phyloP scores from a whole-genome alignment of 2,113 vertebrate genomes.

The Crotalus tigris region DNA sequence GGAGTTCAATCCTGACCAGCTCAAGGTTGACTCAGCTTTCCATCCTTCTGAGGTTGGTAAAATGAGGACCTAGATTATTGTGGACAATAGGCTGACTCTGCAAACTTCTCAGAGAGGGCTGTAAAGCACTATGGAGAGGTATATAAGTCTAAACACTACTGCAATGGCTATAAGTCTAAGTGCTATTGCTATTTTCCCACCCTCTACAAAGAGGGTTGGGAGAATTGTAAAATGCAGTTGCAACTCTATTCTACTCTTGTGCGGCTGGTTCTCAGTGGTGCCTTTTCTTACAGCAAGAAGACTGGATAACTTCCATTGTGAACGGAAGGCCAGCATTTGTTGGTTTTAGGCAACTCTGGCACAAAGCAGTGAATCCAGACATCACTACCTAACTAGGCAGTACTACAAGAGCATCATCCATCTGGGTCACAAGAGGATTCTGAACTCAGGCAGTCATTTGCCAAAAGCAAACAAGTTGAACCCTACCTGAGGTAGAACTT shows the following conservation, averaged over 20 bases:
- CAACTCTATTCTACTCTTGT: not conserved
- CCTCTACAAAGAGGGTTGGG: not conserved
- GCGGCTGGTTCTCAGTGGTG: not conserved
- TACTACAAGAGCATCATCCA: not conserved
- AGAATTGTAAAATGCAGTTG: not conserved
- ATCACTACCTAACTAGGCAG: not conserved
- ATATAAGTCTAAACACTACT: too few relatives aligned
- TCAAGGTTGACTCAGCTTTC: too few relatives aligned
- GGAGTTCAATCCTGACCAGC: too few relatives aligned
- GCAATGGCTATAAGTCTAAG: too few relatives aligned
- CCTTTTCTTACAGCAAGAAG: not conserved
- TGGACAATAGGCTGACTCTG: too few relatives aligned
- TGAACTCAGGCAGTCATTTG: not conserved
- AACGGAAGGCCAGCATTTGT: not conserved
- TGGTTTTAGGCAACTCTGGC: not conserved
- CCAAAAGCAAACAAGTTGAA: not conserved
- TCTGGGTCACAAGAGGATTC: not conserved
- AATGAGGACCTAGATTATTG: too few relatives aligned
- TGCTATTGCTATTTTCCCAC: too few relatives aligned
- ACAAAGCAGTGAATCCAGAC: not conserved
- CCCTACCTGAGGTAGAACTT: constrained; percentile 95
- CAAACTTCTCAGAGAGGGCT: too few relatives aligned
- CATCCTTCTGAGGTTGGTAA: too few relatives aligned
- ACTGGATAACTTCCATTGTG: not conserved
- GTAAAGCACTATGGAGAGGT: too few relatives aligned